Percentiles rank a stretch among this genome's conserved stretches.
Evolutionary conservation across 2,113 vertebrate genomes (phyloP).

Genomic region (Melanostigma gelatinosum): DNA sequence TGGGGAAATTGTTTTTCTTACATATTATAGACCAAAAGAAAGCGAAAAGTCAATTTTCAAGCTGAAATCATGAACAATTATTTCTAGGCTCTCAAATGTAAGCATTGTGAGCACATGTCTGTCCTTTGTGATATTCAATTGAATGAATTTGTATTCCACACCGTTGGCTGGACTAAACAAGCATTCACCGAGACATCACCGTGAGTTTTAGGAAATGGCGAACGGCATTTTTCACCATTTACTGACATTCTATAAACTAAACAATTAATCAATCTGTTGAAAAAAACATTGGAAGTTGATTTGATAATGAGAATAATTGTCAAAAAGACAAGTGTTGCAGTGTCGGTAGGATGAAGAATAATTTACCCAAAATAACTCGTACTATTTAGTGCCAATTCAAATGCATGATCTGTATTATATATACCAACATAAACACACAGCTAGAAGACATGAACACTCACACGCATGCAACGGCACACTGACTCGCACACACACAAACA

Average conservation of each 20-base stretch:
- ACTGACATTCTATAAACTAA: neutral
- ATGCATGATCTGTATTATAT: neutral
- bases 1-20: neutral
- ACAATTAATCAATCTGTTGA: neutral
- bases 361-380: neutral
- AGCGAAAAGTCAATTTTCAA: neutral
- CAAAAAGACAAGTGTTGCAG: neutral
- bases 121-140: neutral
- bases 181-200: neutral
- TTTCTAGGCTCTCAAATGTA: neutral
- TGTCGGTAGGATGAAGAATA: neutral
- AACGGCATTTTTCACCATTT: neutral
- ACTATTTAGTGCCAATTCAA: neutral
- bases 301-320: neutral
- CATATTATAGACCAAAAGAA: neutral
- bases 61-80: neutral
- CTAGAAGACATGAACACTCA: slow-evolving; percentile 4
- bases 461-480: slow-evolving; percentile 32
- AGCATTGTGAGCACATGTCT: neutral
- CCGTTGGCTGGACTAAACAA: neutral
- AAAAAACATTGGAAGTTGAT: neutral
- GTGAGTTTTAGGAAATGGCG: neutral
- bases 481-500: slow-evolving; percentile 39
- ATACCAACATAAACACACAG: slow-evolving; percentile 71
- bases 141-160: neutral